Evolutionary conservation across 2,888 invertebrate species (phyloP).

Genomic region (Meganola albula): DNA sequence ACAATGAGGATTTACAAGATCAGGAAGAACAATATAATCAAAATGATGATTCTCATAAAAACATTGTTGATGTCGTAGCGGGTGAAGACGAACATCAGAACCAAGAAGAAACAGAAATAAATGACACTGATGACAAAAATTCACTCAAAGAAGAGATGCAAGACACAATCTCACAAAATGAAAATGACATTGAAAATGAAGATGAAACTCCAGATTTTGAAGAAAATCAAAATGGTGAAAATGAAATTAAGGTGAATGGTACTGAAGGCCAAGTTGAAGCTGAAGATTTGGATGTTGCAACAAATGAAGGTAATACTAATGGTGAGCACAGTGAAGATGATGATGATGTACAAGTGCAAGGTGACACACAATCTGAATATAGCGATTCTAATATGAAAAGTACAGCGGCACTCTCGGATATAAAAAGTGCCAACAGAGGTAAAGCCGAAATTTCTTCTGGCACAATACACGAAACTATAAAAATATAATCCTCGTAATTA

Average conservation of each 20-base stretch:
- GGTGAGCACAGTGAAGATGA: slow-evolving; percentile 69
- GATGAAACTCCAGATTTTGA: slow-evolving; percentile 15
- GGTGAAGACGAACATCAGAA: slow-evolving; percentile 10
- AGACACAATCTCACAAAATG: too few relatives aligned
- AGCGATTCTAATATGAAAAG: slow-evolving; percentile 57
- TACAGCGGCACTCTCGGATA: slow-evolving; percentile 54
- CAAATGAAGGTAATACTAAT: slow-evolving; percentile 62
- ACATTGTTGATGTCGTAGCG: too few relatives aligned
- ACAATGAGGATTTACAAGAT: slow-evolving; percentile 8
- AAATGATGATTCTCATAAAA: slow-evolving; percentile 4
- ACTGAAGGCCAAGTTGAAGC: slow-evolving; percentile 10
- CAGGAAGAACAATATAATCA: slow-evolving; percentile 6
- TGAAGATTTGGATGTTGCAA: slow-evolving; percentile 31
- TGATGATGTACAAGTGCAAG: slow-evolving; percentile 74
- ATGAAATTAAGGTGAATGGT: slow-evolving; percentile 7
- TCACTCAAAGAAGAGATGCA: too few relatives aligned
- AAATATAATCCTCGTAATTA: slow-evolving; percentile 50
- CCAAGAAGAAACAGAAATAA: slow-evolving; percentile 5
- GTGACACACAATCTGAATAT: slow-evolving; percentile 63
- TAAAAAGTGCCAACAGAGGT: slow-evolving; percentile 66
- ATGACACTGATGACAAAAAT: too few relatives aligned
- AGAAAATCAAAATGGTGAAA: slow-evolving; percentile 5
- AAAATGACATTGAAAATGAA: too few relatives aligned
- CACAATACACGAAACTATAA: slow-evolving; percentile 61
- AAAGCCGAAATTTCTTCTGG: slow-evolving; percentile 64